Base-by-base conservation (phyloP, 92 coral and sea anemone genomes). In the Paramuricea clavata region DNA sequence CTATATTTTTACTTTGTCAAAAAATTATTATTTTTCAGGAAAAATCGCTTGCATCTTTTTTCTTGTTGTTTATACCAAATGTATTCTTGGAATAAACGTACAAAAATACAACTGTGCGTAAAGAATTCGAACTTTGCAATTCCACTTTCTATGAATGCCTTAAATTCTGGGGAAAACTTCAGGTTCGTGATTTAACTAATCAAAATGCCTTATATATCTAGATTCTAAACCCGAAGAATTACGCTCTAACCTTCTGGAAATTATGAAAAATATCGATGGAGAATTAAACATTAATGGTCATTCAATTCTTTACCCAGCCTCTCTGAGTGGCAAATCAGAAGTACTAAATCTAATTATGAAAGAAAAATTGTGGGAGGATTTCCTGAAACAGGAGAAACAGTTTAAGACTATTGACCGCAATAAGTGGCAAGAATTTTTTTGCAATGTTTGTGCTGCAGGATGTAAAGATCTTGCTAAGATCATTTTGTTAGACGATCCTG, bases 241-340 rank as follows among this genome's bases (percentile, higher is more conserved):
- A n/a, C 23, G 23, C 64, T 16, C 21, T 21, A 17, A 52, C 3
- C 61, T 52, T 17, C 61, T 52, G 21, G 11, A 57, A n/a, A 11
- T 25, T 26, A 57, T 57, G 65, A n/a, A 25, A 57, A n/a, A 25
- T 16, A 57, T 57, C 6, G 65, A 57, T 25, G 65, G 30, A 60
- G 21, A 28, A 11, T n/a, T n/a, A n/a, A n/a, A n/a, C n/a, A n/a
- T n/a, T n/a, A n/a, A n/a, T n/a, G 32, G 68, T 60, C 30, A 60
- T 60, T 60, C 68, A 26, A 60, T 60, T 22, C 68, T 60, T 28
- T 60, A 60, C 68, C 68, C 68, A 22, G 68, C 68, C 12, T 57
- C 65, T 22, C 65, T 57, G 65, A 57, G 65, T 25, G 65, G 65
- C 65, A 57, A 57, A 57, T 13, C 32, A 25, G 68, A 60, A 25